Evolutionary conservation across 2,888 invertebrate genomes (phyloP).

Genomic region (Metellina segmentata): DNA sequence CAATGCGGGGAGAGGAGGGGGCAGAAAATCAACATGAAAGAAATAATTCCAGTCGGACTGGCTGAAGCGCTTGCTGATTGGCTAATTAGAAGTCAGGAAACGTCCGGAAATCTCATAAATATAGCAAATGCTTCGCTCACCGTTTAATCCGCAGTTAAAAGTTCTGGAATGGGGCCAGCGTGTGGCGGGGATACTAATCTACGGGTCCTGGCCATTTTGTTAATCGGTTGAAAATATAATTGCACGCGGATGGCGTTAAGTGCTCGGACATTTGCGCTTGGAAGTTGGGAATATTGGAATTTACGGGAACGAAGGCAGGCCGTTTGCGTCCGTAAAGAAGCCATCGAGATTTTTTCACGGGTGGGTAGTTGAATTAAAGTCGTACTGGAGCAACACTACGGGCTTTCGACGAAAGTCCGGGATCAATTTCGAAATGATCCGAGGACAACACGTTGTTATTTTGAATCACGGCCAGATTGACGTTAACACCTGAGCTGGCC

Average conservation of each 20-base stretch:
- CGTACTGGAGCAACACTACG: too few species aligned
- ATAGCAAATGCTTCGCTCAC: slow-evolving; percentile 39
- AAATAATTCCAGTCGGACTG: slow-evolving; percentile 35
- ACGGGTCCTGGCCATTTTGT: slow-evolving; percentile 4
- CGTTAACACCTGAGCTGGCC: too few species aligned
- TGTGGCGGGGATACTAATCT: slow-evolving; percentile 1
- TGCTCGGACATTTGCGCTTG: background rate
- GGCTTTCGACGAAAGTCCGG: too few species aligned
- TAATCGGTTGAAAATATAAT: slow-evolving; percentile 13
- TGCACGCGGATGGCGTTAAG: background rate
- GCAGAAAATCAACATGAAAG: slow-evolving; percentile 64
- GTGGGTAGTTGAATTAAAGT: too few species aligned
- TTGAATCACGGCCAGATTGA: too few species aligned
- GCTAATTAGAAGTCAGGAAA: slow-evolving; percentile 65
- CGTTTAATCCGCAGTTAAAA: slow-evolving; percentile 56
- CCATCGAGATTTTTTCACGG: slow-evolving; percentile 5
- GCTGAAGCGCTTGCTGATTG: slow-evolving; percentile 40
- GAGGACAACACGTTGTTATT: too few species aligned
- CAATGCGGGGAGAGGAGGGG: slow-evolving; percentile 44
- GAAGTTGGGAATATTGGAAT: background rate
- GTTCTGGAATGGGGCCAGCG: slow-evolving; percentile 56
- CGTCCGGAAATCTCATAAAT: slow-evolving; percentile 66
- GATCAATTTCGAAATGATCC: too few species aligned
- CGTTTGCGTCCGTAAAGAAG: background rate
- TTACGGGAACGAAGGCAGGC: background rate